Evolutionary conservation across 2,113 vertebrate species (phyloP).

Genomic region (Sphaerodactylus townsendi): DNA sequence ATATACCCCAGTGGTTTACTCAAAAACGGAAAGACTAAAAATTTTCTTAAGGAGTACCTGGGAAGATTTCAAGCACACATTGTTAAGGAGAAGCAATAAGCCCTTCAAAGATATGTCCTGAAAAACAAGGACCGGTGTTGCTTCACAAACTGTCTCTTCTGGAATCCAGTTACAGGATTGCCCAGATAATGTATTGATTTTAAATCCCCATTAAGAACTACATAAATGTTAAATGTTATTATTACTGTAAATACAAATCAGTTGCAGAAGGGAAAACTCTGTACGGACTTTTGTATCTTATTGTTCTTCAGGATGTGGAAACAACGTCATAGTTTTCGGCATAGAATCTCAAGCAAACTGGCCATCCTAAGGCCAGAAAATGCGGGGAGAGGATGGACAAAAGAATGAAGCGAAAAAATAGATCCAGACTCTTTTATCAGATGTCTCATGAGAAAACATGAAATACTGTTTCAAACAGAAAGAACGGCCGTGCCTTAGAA

Average conservation of each 20-base stretch:
- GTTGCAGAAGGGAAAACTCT: neutral
- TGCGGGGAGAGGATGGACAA: no score
- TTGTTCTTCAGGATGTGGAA: neutral
- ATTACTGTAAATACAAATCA: neutral
- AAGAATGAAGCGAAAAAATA: no score
- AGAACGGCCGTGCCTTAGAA: no score
- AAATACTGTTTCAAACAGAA: neutral
- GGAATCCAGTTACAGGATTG: no score
- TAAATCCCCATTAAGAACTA: no score
- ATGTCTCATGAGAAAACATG: neutral
- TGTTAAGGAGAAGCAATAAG: neutral
- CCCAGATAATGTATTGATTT: no score
- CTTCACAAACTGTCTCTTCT: no score
- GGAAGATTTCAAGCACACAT: neutral
- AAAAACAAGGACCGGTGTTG: no score
- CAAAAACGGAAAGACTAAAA: no score
- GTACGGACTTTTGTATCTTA: neutral
- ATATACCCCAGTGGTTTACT: no score
- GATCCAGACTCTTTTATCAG: no score
- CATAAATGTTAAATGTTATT: neutral
- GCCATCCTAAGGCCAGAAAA: neutral
- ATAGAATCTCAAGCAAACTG: neutral
- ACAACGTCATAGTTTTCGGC: neutral
- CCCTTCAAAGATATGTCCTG: neutral
- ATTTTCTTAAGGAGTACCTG: neutral